Evolutionary conservation across 2,113 vertebrate genomes (phyloP).

Genomic region (Trinectes maculatus): DNA sequence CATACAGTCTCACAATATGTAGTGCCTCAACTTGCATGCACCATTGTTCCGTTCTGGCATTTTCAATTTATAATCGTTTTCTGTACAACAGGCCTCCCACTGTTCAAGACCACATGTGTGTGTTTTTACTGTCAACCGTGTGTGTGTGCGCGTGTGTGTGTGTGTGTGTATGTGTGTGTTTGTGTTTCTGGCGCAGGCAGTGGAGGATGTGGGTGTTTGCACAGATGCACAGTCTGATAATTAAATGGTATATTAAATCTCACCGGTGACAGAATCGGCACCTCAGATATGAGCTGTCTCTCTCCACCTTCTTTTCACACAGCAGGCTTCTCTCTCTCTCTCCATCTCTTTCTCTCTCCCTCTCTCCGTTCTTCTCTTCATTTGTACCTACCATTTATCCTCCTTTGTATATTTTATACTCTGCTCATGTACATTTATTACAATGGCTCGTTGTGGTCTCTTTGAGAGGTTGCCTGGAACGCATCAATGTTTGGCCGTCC

Average conservation of each 20-base stretch:
- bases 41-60: conserved; percentile 31
- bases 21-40: conserved; percentile 16
- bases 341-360: neutral
- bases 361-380: neutral
- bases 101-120: conserved; percentile 22
- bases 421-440: conserved; percentile 36
- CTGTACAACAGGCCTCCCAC: conserved; percentile 18
- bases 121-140: neutral
- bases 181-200: conserved; percentile 41
- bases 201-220: conserved; percentile 76
- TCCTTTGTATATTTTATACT: conserved; percentile 40
- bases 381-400: conserved; percentile 29
- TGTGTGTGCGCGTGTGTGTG: conserved; percentile 30
- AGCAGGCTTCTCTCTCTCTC: conserved; percentile 14
- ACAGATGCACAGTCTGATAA: conserved; percentile 76
- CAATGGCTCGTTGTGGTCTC: conserved; percentile 14
- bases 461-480: conserved; percentile 64
- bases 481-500: conserved; percentile 44
- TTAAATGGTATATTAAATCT: conserved; percentile 75
- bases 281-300: conserved; percentile 62
- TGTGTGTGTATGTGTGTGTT: conserved; percentile 29
- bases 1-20: conserved; percentile 18
- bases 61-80: conserved; percentile 12
- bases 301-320: conserved; percentile 45
- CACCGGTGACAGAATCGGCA: conserved; percentile 68